Base-by-base conservation (phyloP, 2,888 invertebrate genomes). In the Carpatolechia fugitivella region DNA sequence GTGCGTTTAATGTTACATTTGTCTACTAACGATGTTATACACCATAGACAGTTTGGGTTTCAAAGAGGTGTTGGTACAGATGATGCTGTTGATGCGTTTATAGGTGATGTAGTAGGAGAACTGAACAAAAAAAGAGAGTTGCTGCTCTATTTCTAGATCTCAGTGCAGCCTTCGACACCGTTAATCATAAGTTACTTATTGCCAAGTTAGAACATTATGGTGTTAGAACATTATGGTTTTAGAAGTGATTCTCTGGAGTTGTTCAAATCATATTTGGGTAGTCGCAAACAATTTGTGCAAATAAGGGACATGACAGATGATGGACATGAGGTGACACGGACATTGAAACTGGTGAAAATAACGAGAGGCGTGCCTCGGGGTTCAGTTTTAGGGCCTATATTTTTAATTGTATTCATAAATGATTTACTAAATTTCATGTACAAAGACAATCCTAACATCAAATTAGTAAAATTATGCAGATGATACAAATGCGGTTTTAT, bases 401-500 rank as follows among this genome's bases (percentile, higher is more conserved):
- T 46, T n/a, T 29, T 46, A 4, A 30, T 46, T 1, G 31, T 52
- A n/a, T 44, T 44, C 6, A 33, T 18, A 18, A 52, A 52, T 33
- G 52, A 52, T 44, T 7, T 52, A 20, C 30, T 41, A 13, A 41
- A 44, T 20, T 41, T 14, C 10, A 44, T 52, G 10, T 16, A n/a
- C 1, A 31, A 52, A 14, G 2, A 16, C 10, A 10, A 31, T n/a
- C n/a, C 20, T 20, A 41, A 52, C 16, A 44, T 16, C 8, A 13
- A 33, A 13, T 0, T 52, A 13, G 44, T 52, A 3, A 4, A 41
- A 24, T 7, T 52, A 41, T 44, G 52, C 52, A 1, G 52, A 52
- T 18, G 52, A 52, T 11, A 52, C 41, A 18, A 52, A 52, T 52
- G 52, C 52, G 8, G 52, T 52, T 1, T 16, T 52, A 1, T 33